A percentile compares a stretch with the other conserved stretches of the same genome.
Evolutionary conservation across 2,797 vertebrate genomes (phyloP).

Genomic region (Gobio occitaniae): DNA sequence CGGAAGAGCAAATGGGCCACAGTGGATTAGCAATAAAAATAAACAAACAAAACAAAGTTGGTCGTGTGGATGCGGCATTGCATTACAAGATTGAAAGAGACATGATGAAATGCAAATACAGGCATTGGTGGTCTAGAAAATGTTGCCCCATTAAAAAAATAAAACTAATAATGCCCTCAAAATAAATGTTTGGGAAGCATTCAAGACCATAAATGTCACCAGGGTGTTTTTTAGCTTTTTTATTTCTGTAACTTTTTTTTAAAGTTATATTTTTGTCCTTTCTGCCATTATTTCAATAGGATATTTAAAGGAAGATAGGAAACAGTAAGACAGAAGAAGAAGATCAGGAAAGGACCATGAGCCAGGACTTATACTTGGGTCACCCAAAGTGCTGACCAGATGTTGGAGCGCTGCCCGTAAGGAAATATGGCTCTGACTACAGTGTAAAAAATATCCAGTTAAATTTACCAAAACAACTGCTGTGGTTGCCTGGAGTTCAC

Average conservation of each 20-base stretch:
- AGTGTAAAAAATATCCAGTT: neutral
- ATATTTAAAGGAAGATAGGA: neutral
- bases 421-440: neutral
- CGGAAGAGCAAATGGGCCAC: slow-evolving; percentile 17
- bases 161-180: neutral
- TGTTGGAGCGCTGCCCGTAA: neutral
- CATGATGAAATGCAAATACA: slow-evolving; percentile 22
- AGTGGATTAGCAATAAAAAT: slow-evolving; percentile 36
- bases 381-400: slow-evolving; percentile 2
- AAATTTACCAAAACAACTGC: neutral
- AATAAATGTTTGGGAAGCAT: slow-evolving; percentile 10
- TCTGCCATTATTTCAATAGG: neutral
- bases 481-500: neutral
- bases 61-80: slow-evolving; percentile 33
- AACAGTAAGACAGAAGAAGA: neutral
- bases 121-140: slow-evolving; percentile 22
- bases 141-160: neutral
- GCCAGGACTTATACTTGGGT: neutral
- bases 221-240: neutral
- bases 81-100: slow-evolving; percentile 27
- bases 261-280: neutral
- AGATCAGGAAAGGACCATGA: neutral
- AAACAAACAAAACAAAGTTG: slow-evolving; percentile 38
- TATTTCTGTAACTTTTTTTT: neutral
- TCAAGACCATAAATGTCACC: neutral